Evolutionary conservation across 2,113 vertebrate genomes (phyloP).

Genomic region (Cnemophilus loriae): DNA sequence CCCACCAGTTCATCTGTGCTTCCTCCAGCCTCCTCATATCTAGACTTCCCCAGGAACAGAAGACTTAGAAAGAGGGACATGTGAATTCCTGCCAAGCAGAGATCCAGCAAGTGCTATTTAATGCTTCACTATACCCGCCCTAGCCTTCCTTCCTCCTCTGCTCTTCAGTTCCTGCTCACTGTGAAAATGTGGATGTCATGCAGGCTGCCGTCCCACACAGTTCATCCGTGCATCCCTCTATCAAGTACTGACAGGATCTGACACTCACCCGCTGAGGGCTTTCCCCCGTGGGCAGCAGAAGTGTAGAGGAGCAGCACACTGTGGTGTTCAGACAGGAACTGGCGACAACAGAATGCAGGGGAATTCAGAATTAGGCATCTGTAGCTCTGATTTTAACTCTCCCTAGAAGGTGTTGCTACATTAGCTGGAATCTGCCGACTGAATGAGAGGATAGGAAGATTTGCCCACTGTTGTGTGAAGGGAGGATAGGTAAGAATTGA

Average conservation of each 20-base stretch:
- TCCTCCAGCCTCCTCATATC: neutral
- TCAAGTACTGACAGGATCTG: neutral
- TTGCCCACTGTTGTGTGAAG: neutral
- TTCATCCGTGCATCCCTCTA: neutral
- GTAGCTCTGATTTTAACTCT: neutral
- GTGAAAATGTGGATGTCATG: neutral
- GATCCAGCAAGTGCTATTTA: neutral
- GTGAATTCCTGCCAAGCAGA: neutral
- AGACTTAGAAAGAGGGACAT: neutral
- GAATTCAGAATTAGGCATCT: neutral
- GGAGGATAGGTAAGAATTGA: neutral
- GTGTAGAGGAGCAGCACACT: neutral
- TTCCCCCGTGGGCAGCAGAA: neutral
- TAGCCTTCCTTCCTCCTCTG: neutral
- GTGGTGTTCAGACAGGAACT: neutral
- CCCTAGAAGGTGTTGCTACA: neutral
- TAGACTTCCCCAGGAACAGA: neutral
- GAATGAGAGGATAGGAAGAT: neutral
- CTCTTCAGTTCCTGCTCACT: neutral
- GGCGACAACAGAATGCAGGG: neutral
- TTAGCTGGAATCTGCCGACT: neutral
- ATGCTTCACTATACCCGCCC: neutral
- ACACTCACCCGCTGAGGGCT: rapidly evolving
- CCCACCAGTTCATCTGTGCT: neutral
- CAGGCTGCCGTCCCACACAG: neutral